A percentile compares a stretch with the other conserved stretches of the same genome.
Evolutionary conservation across 1,140 invertebrate species (phyloP).

Genomic region (Melipona quadrifasciata): DNA sequence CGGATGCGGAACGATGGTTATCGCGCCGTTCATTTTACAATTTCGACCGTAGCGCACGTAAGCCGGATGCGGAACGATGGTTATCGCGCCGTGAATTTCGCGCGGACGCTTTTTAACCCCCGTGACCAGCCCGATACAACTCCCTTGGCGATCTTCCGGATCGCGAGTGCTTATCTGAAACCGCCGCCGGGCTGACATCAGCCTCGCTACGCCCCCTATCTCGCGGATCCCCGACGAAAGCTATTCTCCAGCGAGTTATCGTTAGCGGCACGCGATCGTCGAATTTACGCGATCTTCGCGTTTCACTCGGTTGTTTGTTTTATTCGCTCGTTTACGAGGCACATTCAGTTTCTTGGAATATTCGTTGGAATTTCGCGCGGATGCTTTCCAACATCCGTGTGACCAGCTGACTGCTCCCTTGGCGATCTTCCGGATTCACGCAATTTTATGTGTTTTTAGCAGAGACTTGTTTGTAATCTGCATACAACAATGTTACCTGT

Average conservation of each 20-base stretch:
- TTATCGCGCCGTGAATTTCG: conserved; percentile 44
- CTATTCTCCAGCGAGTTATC: background rate
- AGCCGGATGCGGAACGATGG: conserved; percentile 34
- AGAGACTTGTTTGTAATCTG: no score
- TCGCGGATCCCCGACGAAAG: background rate
- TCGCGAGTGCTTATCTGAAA: conserved; percentile 31
- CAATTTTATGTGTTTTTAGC: background rate
- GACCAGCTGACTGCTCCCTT: conserved; percentile 9
- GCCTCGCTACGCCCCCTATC: background rate
- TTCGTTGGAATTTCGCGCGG: conserved; percentile 14
- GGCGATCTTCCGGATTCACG: conserved; percentile 22
- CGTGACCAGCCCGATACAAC: background rate
- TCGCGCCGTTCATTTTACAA: conserved; percentile 51
- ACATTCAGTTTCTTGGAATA: background rate
- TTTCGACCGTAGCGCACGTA: conserved; percentile 24
- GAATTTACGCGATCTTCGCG: background rate
- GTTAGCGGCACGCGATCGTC: background rate
- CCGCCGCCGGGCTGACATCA: background rate
- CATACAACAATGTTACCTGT: no score
- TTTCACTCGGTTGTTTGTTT: background rate
- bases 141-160: conserved; percentile 32
- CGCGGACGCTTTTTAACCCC: conserved; percentile 15
- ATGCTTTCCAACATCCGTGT: conserved; percentile 17
- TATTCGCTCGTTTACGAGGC: background rate
- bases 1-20: conserved; percentile 34